Evolutionary conservation across 2,113 vertebrate genomes (phyloP).

Genomic region (Cercocebus atys): DNA sequence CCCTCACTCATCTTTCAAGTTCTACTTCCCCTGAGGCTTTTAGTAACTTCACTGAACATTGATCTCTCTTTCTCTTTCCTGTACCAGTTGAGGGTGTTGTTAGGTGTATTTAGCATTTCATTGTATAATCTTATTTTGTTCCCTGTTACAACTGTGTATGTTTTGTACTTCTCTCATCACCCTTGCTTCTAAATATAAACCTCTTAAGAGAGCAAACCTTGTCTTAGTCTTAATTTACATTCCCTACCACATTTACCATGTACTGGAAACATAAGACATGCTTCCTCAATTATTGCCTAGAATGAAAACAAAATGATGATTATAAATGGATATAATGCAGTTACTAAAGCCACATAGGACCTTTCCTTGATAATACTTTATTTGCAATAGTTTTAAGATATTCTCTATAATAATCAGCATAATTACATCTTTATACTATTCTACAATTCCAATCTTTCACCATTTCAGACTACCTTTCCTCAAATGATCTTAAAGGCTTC

Average conservation of each 20-base stretch:
- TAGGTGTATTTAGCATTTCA: conserved; percentile 19
- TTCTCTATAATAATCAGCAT: conserved; percentile 6
- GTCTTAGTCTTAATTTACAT: conserved; percentile 46
- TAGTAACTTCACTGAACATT: neutral
- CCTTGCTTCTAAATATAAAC: conserved; percentile 56
- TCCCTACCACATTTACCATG: conserved; percentile 30
- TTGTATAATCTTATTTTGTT: conserved; percentile 26
- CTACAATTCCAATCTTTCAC: conserved; percentile 12
- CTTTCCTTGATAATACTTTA: conserved; percentile 9
- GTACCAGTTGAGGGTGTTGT: neutral
- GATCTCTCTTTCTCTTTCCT: neutral
- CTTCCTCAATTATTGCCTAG: conserved; percentile 10
- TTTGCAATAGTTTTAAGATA: conserved; percentile 51
- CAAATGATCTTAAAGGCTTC: neutral
- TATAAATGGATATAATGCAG: conserved; percentile 24
- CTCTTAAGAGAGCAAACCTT: conserved; percentile 33
- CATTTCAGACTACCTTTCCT: neutral
- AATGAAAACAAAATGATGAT: conserved; percentile 61
- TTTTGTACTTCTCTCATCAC: neutral
- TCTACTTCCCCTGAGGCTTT: neutral
- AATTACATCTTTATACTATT: neutral
- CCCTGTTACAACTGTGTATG: neutral
- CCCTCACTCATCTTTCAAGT: neutral
- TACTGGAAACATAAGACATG: conserved; percentile 22
- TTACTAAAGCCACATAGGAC: neutral